These are phyloP conservation scores for Lepidocolaptes lacrymiger DNA, from an alignment of 2,797 vertebrate genomes.

Conservation along the genomic window DNA sequence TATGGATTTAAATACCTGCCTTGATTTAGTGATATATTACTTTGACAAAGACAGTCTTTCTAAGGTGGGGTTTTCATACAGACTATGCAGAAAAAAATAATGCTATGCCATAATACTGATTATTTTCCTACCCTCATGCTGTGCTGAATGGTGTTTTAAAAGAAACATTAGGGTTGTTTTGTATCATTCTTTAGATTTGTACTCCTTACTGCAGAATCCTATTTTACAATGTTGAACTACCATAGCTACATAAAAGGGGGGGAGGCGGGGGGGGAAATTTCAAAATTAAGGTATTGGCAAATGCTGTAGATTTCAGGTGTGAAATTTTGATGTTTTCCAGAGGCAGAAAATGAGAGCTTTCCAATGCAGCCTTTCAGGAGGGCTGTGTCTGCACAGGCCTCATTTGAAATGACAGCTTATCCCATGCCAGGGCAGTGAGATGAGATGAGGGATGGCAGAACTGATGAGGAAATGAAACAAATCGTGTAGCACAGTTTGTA, in stretches of 20 bases:
- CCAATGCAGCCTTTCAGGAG: neutral
- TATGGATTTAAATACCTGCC: neutral
- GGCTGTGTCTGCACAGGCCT: neutral
- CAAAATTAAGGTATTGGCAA: neutral
- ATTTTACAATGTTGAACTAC: neutral
- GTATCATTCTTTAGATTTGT: neutral
- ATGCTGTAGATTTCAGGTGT: neutral
- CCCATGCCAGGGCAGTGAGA: neutral
- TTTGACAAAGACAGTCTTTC: neutral
- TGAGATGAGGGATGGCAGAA: neutral
- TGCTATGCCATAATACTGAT: neutral
- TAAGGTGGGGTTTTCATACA: neutral
- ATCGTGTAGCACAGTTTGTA: accelerated
- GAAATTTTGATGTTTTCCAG: neutral
- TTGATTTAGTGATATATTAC: neutral
- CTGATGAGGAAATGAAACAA: neutral
- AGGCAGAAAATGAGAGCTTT: neutral
- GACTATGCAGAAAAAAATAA: neutral
- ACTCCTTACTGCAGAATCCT: neutral
- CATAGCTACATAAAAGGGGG: neutral
- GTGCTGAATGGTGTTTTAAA: neutral
- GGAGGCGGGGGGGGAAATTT: too few relatives aligned
- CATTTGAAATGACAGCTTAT: neutral
- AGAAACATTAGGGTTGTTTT: accelerated
- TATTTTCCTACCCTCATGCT: neutral